phyloP scores from a whole-genome alignment of 2,888 invertebrate genomes.

The Amphipyra berbera region DNA sequence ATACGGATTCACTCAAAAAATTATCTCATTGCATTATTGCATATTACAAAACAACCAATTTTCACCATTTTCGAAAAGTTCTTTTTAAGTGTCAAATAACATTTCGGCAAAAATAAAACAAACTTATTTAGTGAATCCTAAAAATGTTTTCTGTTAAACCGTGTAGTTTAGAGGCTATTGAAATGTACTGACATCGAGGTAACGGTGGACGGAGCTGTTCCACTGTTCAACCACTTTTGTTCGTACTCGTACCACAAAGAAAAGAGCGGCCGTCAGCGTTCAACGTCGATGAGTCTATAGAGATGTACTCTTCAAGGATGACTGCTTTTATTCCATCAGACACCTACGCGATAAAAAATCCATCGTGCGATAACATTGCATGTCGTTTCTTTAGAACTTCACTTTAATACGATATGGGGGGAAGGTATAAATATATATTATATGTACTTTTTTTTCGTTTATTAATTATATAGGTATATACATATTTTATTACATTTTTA shows the following conservation, averaged over 20 bases:
- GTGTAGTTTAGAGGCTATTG: slow-evolving; percentile 4
- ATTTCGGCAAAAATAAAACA: too few relatives aligned
- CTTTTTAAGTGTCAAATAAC: too few relatives aligned
- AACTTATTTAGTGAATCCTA: too few relatives aligned
- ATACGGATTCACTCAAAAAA: too few relatives aligned
- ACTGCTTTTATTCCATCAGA: slow-evolving; percentile 44
- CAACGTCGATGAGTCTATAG: slow-evolving; percentile 35
- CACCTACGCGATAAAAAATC: slow-evolving; percentile 41
- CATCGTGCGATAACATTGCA: slow-evolving; percentile 35
- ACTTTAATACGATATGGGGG: not conserved
- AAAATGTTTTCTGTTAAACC: too few relatives aligned
- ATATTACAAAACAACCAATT: too few relatives aligned
- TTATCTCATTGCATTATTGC: too few relatives aligned
- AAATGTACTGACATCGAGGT: too few relatives aligned
- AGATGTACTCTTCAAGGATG: slow-evolving; percentile 49
- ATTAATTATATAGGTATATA: too few relatives aligned
- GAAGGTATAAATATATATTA: not conserved
- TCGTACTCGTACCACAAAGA: slow-evolving; percentile 62
- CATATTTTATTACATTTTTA: too few relatives aligned
- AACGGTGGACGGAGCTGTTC: not conserved
- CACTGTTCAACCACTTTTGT: slow-evolving; percentile 66
- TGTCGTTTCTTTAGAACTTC: slow-evolving; percentile 34
- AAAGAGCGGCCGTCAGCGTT: slow-evolving; percentile 58
- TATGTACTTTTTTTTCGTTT: too few relatives aligned
- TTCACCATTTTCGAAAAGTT: too few relatives aligned